Base-by-base conservation (phyloP, 2,113 vertebrate genomes). In the Collichthys lucidus region DNA sequence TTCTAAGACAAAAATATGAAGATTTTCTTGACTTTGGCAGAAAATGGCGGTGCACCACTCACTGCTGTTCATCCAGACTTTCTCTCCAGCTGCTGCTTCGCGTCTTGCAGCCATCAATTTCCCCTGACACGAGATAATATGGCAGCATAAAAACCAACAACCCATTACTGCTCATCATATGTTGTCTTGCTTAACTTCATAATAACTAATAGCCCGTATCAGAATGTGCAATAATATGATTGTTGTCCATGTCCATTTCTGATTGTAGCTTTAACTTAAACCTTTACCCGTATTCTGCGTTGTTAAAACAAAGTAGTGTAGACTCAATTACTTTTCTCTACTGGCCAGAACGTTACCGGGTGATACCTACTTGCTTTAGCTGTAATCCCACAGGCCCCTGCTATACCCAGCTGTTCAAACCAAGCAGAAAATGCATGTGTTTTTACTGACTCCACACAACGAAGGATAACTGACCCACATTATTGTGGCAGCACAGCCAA, bases 161-260 rank as follows among this genome's bases (percentile, higher is more conserved):
- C 29, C 75, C 40, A 42, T 84, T 79, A 62, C 46, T 77, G 66
- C 70, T 84, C 55, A 78, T 52, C 53, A 55, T 59, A 47, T 60
- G 44, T 35, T 67, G 56, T 88, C 50, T 19, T 26, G 50, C n/a
- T 72, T 59, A 81, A 29, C 66, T 79, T 67, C 62, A 64, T 73
- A 19, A 53, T 29, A 62, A 72, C n/a, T 55, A 72, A 80, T 63
- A 67, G 50, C 40, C 67, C 79, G 5, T 66, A 77, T 79, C 46
- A 70, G 26, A 79, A 80, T 35, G 44, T 62, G 10, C 20, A 62
- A 31, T 55, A 56, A 66, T 50, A 31, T 59, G 24, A 49, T 52
- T 47, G 16, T 19, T 63, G 12, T 12, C 31, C 3, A 3, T 63
- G 12, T 12, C 31, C 3, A 3, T 49, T 40, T 57, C 19, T 63